Evolutionary conservation across 2,888 invertebrate species (phyloP).

Genomic region (Acleris literana): DNA sequence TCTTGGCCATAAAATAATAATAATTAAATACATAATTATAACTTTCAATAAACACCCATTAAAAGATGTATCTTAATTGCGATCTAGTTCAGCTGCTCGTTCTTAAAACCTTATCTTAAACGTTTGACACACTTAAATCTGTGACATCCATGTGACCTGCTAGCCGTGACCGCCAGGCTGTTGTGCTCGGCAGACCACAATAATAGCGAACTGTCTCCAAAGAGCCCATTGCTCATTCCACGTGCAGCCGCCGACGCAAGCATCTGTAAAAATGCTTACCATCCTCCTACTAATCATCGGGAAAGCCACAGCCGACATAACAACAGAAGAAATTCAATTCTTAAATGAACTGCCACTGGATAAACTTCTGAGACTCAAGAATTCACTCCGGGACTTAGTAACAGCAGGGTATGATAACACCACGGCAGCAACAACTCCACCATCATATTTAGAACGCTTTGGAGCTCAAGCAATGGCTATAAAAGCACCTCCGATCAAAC

Average conservation of each 20-base stretch:
- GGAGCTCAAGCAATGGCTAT: constrained; percentile 76
- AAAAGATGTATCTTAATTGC: no score
- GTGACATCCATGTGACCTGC: constrained; percentile 44
- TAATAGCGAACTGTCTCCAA: constrained; percentile 49
- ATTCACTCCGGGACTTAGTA: constrained; percentile 65
- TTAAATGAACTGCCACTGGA: constrained; percentile 88
- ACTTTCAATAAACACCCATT: no score
- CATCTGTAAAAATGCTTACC: constrained; percentile 55
- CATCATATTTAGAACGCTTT: constrained; percentile 58
- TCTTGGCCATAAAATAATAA: no score
- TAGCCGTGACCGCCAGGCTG: constrained; percentile 56
- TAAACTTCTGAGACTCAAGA: constrained; percentile 86
- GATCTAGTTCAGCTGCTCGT: neutral
- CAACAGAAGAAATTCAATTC: constrained; percentile 71
- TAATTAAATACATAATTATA: no score
- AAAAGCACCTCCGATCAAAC: constrained; percentile 62
- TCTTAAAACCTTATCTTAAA: constrained; percentile 2
- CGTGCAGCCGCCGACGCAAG: constrained; percentile 47
- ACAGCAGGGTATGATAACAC: constrained; percentile 57
- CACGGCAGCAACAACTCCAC: constrained; percentile 48
- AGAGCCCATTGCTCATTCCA: constrained; percentile 43
- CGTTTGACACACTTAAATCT: constrained; percentile 27
- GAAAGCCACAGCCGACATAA: constrained; percentile 49
- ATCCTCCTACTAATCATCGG: constrained; percentile 46
- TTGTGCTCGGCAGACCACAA: constrained; percentile 68